Evolutionary conservation across 2,113 vertebrate species (phyloP).

Genomic region (Xenopus tropicalis): DNA sequence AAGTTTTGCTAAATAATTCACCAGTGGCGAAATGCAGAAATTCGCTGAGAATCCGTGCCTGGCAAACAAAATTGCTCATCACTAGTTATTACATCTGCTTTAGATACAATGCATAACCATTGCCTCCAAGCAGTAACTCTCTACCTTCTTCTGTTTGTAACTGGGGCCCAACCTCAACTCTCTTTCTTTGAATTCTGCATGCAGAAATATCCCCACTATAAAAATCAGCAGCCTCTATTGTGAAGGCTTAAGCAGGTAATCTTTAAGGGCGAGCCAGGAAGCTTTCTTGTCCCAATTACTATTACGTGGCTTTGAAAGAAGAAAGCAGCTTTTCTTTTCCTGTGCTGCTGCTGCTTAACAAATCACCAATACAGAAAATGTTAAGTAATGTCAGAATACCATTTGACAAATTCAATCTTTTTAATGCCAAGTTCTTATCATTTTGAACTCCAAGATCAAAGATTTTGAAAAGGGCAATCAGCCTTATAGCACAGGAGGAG

Average conservation of each 20-base stretch:
- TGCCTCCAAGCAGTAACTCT: too few relatives aligned
- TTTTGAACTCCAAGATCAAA: slow-evolving; percentile 40
- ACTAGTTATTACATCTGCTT: too few relatives aligned
- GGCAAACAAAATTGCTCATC: too few relatives aligned
- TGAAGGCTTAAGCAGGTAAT: background rate
- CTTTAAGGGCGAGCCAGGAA: background rate
- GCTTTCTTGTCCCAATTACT: background rate
- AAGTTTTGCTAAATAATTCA: too few relatives aligned
- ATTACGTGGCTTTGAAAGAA: background rate
- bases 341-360: slow-evolving; percentile 1
- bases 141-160: too few relatives aligned
- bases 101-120: too few relatives aligned
- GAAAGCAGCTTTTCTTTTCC: background rate
- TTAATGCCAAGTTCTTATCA: slow-evolving; percentile 37
- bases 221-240: too few relatives aligned
- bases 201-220: too few relatives aligned
- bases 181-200: too few relatives aligned
- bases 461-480: slow-evolving; percentile 41
- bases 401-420: slow-evolving; percentile 39
- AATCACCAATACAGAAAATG: slow-evolving; percentile 26
- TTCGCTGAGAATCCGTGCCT: too few relatives aligned
- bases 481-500: slow-evolving; percentile 4
- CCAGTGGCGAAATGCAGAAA: too few relatives aligned
- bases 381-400: slow-evolving; percentile 34
- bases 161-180: too few relatives aligned